These are phyloP conservation scores for Aspiorhynchus laticeps DNA, from an alignment of 2,113 vertebrate genomes.

Conservation along the genomic window DNA sequence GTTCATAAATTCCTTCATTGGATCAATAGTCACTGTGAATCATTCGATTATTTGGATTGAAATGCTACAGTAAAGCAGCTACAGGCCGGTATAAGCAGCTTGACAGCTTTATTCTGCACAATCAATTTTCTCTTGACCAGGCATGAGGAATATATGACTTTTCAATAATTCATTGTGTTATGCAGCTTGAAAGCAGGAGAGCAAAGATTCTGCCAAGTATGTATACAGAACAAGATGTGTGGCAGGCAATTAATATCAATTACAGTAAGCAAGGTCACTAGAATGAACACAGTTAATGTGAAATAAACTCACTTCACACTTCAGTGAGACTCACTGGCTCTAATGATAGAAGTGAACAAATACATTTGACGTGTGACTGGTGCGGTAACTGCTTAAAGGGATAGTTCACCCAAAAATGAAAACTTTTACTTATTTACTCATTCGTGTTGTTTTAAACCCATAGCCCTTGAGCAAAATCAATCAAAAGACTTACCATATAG, in stretches of 20 bases:
- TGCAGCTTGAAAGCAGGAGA: background rate
- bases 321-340: slow-evolving; percentile 12
- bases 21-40: slow-evolving; percentile 5
- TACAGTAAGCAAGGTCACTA: slow-evolving; percentile 67
- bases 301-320: slow-evolving; percentile 45
- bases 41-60: slow-evolving; percentile 5
- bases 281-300: slow-evolving; percentile 61
- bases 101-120: slow-evolving; percentile 18
- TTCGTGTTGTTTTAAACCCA: background rate
- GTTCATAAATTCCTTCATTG: background rate
- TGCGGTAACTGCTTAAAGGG: background rate
- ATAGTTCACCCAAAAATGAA: background rate
- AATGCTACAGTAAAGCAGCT: slow-evolving; percentile 19
- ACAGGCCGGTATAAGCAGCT: slow-evolving; percentile 27
- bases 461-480: no score
- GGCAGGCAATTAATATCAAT: slow-evolving; percentile 78
- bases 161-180: slow-evolving; percentile 36
- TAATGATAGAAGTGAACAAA: slow-evolving; percentile 35
- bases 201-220: slow-evolving; percentile 29
- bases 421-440: background rate
- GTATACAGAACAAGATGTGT: slow-evolving; percentile 57
- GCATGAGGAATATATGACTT: slow-evolving; percentile 41
- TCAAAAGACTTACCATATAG: no score
- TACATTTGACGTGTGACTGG: background rate
- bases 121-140: slow-evolving; percentile 31